A percentile compares a stretch with the other conserved stretches of the same genome.
These are phyloP conservation scores for Yponomeuta evonymella DNA, from an alignment of 2,888 invertebrate genomes.

Conservation along the genomic window DNA sequence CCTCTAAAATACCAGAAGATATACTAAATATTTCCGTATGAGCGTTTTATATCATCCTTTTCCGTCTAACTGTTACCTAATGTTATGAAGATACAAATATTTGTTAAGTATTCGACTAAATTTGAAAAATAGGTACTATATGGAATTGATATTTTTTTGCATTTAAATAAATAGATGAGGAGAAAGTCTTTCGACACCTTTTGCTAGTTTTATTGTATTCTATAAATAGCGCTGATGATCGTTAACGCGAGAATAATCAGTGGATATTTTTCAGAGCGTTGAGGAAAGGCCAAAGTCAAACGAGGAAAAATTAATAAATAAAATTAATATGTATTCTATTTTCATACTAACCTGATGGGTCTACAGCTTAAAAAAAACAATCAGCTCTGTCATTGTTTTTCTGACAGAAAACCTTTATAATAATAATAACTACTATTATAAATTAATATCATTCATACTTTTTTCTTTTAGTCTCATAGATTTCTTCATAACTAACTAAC, in stretches of 20 bases:
- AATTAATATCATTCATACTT: background rate
- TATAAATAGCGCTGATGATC: too few species aligned
- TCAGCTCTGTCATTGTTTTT: too few species aligned
- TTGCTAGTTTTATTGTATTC: too few species aligned
- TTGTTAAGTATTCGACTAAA: background rate
- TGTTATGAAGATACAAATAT: background rate
- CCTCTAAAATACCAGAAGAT: background rate
- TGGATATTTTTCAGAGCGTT: too few species aligned
- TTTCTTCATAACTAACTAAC: background rate
- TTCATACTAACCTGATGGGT: too few species aligned
- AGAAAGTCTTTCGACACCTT: background rate
- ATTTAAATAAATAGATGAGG: background rate
- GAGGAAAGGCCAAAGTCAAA: too few species aligned
- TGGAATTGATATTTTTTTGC: background rate
- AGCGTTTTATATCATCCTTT: background rate
- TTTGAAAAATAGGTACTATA: background rate
- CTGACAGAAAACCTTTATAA: too few species aligned
- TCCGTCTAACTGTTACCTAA: background rate
- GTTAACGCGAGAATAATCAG: too few species aligned
- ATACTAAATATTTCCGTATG: background rate
- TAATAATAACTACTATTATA: background rate
- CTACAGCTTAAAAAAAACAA: too few species aligned
- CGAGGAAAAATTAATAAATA: too few species aligned
- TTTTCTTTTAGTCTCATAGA: background rate
- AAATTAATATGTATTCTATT: too few species aligned